phyloP scores from a whole-genome alignment of 2,888 invertebrate species.

The Lepidochitona cinerea region DNA sequence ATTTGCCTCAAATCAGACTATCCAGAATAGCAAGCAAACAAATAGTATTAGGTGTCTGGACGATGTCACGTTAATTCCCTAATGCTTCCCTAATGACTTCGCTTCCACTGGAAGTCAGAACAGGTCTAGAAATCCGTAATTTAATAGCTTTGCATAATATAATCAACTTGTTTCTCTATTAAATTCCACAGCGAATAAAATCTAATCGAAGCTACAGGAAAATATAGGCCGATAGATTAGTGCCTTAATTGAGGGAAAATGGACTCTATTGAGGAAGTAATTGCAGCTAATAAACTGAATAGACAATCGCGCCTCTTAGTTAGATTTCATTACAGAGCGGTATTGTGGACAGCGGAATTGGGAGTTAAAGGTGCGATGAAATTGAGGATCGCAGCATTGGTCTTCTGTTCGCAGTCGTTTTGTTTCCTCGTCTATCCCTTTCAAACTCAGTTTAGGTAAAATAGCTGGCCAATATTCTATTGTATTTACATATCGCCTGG shows the following conservation, averaged over 20 bases:
- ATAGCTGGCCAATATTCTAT: too few relatives aligned
- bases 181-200: conserved; percentile 51
- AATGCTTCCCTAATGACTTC: conserved; percentile 6
- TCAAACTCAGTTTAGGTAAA: too few relatives aligned
- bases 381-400: neutral
- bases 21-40: neutral
- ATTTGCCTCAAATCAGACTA: neutral
- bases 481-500: neutral
- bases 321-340: neutral
- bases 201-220: conserved; percentile 17
- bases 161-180: conserved; percentile 52
- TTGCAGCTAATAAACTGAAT: neutral
- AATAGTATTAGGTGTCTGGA: conserved; percentile 4
- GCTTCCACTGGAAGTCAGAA: conserved; percentile 9
- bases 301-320: neutral
- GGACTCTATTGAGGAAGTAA: neutral
- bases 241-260: neutral
- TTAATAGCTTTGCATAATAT: conserved; percentile 49
- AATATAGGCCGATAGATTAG: conserved; percentile 5
- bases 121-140: conserved; percentile 27
- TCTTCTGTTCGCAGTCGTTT: too few relatives aligned
- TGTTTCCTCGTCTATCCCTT: too few relatives aligned
- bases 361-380: neutral
- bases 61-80: conserved; percentile 5
- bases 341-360: neutral